These are phyloP conservation scores for Acromyrmex charruanus DNA, from an alignment of 1,140 invertebrate genomes.

Conservation along the genomic window DNA sequence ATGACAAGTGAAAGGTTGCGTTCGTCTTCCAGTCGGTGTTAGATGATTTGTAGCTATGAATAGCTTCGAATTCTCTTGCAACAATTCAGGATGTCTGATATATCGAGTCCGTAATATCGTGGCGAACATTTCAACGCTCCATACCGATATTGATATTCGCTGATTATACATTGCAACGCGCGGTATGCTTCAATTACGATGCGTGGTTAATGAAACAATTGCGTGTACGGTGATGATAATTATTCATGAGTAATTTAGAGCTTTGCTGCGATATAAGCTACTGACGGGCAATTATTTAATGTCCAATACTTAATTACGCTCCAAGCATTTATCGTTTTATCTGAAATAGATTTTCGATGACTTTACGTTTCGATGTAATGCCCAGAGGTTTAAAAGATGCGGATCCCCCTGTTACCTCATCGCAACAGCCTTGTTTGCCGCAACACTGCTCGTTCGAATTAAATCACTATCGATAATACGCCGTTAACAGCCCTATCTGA, in stretches of 20 bases:
- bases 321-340: neutral
- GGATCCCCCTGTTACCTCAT: neutral
- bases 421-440: neutral
- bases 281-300: slow-evolving; percentile 47
- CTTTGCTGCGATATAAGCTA: neutral
- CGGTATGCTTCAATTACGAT: slow-evolving; percentile 2
- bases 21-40: neutral
- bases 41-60: neutral
- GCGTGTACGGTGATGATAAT: slow-evolving; percentile 37
- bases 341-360: slow-evolving; percentile 27
- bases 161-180: slow-evolving; percentile 6
- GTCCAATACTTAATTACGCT: slow-evolving; percentile 46
- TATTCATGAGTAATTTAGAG: slow-evolving; percentile 49
- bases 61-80: neutral
- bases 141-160: neutral
- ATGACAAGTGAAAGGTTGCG: neutral
- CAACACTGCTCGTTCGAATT: slow-evolving; percentile 7
- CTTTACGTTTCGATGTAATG: neutral
- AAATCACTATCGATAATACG: slow-evolving; percentile 45
- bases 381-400: neutral
- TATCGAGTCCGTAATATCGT: neutral
- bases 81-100: neutral
- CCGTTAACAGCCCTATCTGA: slow-evolving; percentile 50
- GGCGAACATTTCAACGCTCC: neutral
- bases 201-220: slow-evolving; percentile 30